Conservation (phyloP, 2,797 vertebrate species). For the Sebastes diploproa region DNA sequence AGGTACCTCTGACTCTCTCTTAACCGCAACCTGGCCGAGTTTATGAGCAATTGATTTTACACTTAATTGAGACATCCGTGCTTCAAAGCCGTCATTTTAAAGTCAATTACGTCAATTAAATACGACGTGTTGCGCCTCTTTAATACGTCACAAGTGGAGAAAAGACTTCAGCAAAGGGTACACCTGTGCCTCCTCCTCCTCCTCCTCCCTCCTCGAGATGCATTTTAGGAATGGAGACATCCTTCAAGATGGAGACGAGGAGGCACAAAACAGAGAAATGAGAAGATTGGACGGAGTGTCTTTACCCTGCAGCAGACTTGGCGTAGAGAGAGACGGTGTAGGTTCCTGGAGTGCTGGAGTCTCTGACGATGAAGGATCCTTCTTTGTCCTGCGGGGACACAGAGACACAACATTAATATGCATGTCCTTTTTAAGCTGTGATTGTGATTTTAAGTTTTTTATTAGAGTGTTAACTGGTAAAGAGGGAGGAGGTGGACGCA, state of each 20-base stretch:
- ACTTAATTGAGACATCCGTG: too few species aligned
- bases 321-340: slow-evolving; percentile 93
- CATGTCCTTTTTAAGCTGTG: not conserved
- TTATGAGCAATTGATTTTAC: too few species aligned
- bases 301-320: slow-evolving; percentile 83
- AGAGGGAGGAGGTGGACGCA: not conserved
- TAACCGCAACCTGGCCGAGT: too few species aligned
- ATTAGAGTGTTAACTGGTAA: not conserved
- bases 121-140: too few species aligned
- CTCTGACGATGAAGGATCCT: slow-evolving; percentile 92
- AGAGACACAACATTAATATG: not conserved
- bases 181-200: too few species aligned
- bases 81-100: too few species aligned
- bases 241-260: not conserved
- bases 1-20: too few species aligned
- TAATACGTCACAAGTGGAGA: too few species aligned
- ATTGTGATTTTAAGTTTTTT: not conserved
- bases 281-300: not conserved
- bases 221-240: not conserved
- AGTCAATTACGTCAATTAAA: too few species aligned
- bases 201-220: not conserved
- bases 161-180: too few species aligned
- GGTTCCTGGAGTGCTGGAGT: slow-evolving; percentile 88
- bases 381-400: slow-evolving; percentile 90
- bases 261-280: not conserved